Base-by-base conservation (phyloP, 2,888 invertebrate genomes). In the Agriopis leucophaearia region DNA sequence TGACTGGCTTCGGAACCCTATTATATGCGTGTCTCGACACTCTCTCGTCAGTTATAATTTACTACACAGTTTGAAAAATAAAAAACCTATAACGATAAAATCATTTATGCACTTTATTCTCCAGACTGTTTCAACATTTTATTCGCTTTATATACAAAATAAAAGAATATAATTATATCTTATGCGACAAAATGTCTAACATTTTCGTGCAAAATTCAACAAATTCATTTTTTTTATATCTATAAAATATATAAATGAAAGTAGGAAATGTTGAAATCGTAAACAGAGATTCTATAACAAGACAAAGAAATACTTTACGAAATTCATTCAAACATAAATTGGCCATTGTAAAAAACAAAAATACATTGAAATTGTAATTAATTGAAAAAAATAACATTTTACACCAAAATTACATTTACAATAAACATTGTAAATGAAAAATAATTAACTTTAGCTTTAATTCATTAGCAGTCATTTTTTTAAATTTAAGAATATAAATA, bases 101-200 rank as follows among this genome's bases (percentile, higher is more conserved):
- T 45, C 15, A n/a, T 60, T 56, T 50, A 50, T 60, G 42, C 50
- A 50, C 60, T 60, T 60, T 48, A 54, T 66, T 60, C 48, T 60
- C 55, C 38, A 50, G 50, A 48, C 48, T 35, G 8, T 12, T 38
- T 15, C 38, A 9, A 52, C 36, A 16, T 54, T 51, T 51, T 38
- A 7, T 10, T 54, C 38, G 16, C 52, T n/a, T 35, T 54, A 54
- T 54, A 38, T 54, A 38, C 36, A 54, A 54, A 52, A 52, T 38
- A 54, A 1, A n/a, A 38, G 5, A 36, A 18, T 27, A 27, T 27
- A 27, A 35, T 51, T n/a, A 36, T 38, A 15, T 38, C 52, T 38
- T 54, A 38, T 16, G 38, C 52, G 38, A 54, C 15, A 8, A 42
- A 54, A 15, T 8, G 16, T 40, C 52, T 52, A 52, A 62, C 15